These are phyloP conservation scores for Echinarachnius parma DNA, from an alignment of 53 echinoderm and acorn worm genomes.

Conservation along the genomic window DNA sequence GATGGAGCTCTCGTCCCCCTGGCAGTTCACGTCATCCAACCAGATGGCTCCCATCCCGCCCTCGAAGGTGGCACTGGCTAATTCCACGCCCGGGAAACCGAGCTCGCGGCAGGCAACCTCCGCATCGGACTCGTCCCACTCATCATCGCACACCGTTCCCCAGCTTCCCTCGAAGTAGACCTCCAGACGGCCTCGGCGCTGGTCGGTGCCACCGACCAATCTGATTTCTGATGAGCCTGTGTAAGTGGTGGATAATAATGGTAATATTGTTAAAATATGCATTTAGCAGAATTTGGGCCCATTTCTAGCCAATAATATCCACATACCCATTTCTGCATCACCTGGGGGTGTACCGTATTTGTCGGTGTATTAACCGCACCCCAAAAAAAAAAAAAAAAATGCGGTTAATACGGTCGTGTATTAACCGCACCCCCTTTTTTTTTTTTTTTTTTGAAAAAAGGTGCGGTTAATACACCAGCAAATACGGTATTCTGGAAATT, in stretches of 20 bases:
- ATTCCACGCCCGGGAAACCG: constrained; percentile 15
- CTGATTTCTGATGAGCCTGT: constrained; percentile 35
- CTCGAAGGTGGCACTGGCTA: not conserved
- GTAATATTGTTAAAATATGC: too few relatives aligned
- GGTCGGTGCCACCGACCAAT: constrained; percentile 23
- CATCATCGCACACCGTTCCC: constrained; percentile 33
- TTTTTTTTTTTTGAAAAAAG: too few relatives aligned
- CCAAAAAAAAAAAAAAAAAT: too few relatives aligned
- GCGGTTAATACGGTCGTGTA: too few relatives aligned
- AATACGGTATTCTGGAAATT: too few relatives aligned
- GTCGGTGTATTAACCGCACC: too few relatives aligned
- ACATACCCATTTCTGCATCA: too few relatives aligned
- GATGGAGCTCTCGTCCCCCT: constrained; percentile 11
- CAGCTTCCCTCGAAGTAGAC: constrained; percentile 30
- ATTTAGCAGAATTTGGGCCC: too few relatives aligned
- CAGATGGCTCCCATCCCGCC: constrained; percentile 10
- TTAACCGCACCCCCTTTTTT: too few relatives aligned
- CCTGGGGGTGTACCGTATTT: too few relatives aligned
- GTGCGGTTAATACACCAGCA: too few relatives aligned
- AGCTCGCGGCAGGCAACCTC: constrained; percentile 33
- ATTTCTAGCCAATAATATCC: too few relatives aligned
- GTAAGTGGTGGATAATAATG: not conserved
- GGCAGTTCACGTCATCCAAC: constrained; percentile 29
- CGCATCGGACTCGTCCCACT: constrained; percentile 16
- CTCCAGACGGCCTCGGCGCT: constrained; percentile 29